Base-by-base conservation (phyloP, 2,113 vertebrate species). In the Piaya cayana region DNA sequence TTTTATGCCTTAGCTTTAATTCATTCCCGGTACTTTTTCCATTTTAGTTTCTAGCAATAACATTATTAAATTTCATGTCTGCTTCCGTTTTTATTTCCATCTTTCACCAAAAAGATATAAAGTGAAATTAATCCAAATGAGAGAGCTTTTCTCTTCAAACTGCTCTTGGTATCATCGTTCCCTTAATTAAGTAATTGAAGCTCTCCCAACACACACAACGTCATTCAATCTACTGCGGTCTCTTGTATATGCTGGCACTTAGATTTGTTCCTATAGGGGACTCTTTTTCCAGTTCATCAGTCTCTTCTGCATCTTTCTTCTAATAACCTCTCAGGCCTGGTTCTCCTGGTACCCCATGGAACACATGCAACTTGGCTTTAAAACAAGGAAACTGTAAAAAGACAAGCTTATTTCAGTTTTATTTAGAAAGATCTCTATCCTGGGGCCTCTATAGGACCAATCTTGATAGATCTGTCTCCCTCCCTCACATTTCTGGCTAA, bases 121-220 rank as follows among this genome's bases (percentile, higher is more conserved):
- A 97, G 84, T 95, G 91, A 93, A 97, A 97, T 91, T 68, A 94
- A 97, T 97, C 96, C 93, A 95, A 96, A 96, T 75, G 94, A 94
- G 95, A 96, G 92, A 95, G 96, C 90, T 94, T 95, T 96, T 95
- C 85, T 95, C 90, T 88, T 92, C 95, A 88, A 95, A 93, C 92
- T 3, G 0, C 95, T 92, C 82, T 96, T 1, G 0, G 94, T 94
- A 95, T 97, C 94, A 92, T 95, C 11, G 37, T 96, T 94, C 52
- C 92, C 96, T 97, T 97, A 96, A 97, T 97, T 96, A 96, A 97
- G 95, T 93, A 96, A 96, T 94, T 95, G 96, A 97, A 97, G 93
- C 88, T 95, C 88, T 95, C 95, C 93, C 95, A 95, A 86, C 90
- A 56, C 87, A 71, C 95, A 95, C 88, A 75, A 80, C 42, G 77